Base-by-base conservation (phyloP, 2,797 vertebrate genomes). In the Gallirallus australis region DNA sequence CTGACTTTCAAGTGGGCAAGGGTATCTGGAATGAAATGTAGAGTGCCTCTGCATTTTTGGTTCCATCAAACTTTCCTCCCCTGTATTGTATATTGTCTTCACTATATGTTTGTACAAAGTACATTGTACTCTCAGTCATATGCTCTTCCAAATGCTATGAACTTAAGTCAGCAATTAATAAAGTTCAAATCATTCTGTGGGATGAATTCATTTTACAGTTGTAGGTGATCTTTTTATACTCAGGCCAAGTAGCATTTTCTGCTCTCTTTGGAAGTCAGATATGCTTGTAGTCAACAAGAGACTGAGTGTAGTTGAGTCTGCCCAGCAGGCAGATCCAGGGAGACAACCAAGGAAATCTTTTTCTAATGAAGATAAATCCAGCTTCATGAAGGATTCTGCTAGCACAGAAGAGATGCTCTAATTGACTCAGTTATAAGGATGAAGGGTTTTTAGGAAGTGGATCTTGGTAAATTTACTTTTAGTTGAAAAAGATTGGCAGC, bases 321-420 rank as follows among this genome's bases (percentile, higher is more conserved):
- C 45, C 24, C 27, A 60, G 17, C 42, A 20, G 4, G 27, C n/a
- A 88, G 42, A 94, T 68, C 27, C 25, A 21, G 5, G 11, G 60
- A 81, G 35, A 68, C 5, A 78, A 35, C 14, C 60, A 80, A 94
- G 40, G 42, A 87, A 84, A 68, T 90, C 10, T 60, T 76, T 89
- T 71, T 59, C 19, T 94, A 76, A 82, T 79, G 50, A 85, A 82
- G 60, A 80, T 56, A 86, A 95, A 94, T 70, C n/a, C 53, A 27
- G 9, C 16, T 48, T 86, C 57, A 75, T n/a, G 21, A 4, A 91
- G 69, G 31, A 86, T 68, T 91, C 60, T 86, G 5, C 35, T 64
- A 88, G 24, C 40, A 39, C 35, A 80, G 42, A 72, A 85, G 31
- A 66, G 31, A 64, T 85, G 19, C 1, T 31, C 19, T 73, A 39